phyloP scores from a whole-genome alignment of 1,140 invertebrate species.

The Drosophila nikananu region DNA sequence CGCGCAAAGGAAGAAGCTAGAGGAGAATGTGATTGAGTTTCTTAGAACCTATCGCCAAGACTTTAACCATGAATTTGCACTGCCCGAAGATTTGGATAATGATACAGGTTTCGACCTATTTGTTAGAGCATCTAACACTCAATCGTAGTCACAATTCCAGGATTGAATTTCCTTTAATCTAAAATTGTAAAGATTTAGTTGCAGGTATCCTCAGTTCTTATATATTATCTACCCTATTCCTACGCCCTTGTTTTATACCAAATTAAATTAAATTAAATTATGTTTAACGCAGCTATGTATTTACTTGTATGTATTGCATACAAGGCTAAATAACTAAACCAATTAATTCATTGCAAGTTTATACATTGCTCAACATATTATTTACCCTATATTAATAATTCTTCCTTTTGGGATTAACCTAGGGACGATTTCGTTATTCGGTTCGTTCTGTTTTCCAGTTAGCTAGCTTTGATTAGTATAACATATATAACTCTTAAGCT shows the following conservation, averaged over 20 bases:
- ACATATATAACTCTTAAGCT: slow-evolving; percentile 29
- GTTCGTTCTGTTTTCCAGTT: slow-evolving; percentile 28
- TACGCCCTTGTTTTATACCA: neutral
- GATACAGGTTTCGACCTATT: neutral
- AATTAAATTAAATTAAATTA: slow-evolving; percentile 8
- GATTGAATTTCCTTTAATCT: neutral
- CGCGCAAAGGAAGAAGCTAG: slow-evolving; percentile 29
- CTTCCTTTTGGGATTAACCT: slow-evolving; percentile 31
- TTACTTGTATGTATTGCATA: slow-evolving; percentile 40
- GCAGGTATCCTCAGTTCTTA: neutral
- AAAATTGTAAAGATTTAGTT: neutral
- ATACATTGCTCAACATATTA: slow-evolving; percentile 48
- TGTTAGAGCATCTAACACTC: neutral
- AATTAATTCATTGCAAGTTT: slow-evolving; percentile 39
- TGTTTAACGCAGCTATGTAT: slow-evolving; percentile 7
- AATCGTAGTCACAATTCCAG: neutral
- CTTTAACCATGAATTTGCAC: slow-evolving; percentile 54
- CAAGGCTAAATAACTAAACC: slow-evolving; percentile 30
- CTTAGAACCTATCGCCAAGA: slow-evolving; percentile 55
- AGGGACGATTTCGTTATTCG: slow-evolving; percentile 44
- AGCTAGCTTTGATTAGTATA: slow-evolving; percentile 48
- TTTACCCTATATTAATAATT: slow-evolving; percentile 30
- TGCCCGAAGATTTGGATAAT: slow-evolving; percentile 57
- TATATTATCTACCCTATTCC: neutral
- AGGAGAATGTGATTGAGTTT: slow-evolving; percentile 57